phyloP scores from a whole-genome alignment of 2,888 invertebrate species.

The Helobdella robusta region DNA sequence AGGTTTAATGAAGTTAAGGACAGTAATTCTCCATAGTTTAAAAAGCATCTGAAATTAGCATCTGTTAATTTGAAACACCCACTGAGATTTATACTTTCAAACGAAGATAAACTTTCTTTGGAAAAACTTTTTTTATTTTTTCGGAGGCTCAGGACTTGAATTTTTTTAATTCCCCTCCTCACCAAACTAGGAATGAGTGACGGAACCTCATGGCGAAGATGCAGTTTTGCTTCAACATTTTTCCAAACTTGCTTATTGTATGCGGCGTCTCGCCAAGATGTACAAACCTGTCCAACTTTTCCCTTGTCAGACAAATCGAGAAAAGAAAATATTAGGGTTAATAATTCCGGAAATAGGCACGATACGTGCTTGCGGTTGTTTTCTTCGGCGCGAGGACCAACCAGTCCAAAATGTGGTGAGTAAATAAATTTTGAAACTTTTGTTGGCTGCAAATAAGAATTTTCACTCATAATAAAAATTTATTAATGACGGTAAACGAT shows the following conservation, averaged over 20 bases:
- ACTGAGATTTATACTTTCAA: conserved; percentile 77
- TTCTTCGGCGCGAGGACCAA: neutral
- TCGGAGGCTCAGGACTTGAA: conserved; percentile 77
- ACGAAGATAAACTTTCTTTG: conserved; percentile 65
- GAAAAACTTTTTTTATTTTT: conserved; percentile 75
- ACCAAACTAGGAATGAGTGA: conserved; percentile 76
- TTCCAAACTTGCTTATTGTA: conserved; percentile 87
- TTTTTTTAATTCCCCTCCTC: conserved; percentile 72
- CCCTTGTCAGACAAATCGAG: conserved; percentile 79
- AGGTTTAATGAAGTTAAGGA: conserved; percentile 72
- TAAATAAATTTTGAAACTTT: conserved; percentile 6
- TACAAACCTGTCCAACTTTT: conserved; percentile 71
- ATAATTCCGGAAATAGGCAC: conserved; percentile 78
- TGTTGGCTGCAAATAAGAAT: too few species aligned
- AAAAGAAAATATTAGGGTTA: conserved; percentile 81
- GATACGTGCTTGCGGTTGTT: conserved; percentile 59
- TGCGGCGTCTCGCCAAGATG: conserved; percentile 80
- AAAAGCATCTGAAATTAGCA: conserved; percentile 70
- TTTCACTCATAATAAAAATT: too few species aligned
- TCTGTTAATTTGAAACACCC: conserved; percentile 90
- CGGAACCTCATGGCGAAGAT: conserved; percentile 68
- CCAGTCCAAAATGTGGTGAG: conserved; percentile 9
- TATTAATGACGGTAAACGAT: too few species aligned
- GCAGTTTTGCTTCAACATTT: conserved; percentile 80
- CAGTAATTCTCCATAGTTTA: conserved; percentile 64